Base-by-base conservation (phyloP, 2,797 vertebrate genomes). In the Urosaurus nigricauda region DNA sequence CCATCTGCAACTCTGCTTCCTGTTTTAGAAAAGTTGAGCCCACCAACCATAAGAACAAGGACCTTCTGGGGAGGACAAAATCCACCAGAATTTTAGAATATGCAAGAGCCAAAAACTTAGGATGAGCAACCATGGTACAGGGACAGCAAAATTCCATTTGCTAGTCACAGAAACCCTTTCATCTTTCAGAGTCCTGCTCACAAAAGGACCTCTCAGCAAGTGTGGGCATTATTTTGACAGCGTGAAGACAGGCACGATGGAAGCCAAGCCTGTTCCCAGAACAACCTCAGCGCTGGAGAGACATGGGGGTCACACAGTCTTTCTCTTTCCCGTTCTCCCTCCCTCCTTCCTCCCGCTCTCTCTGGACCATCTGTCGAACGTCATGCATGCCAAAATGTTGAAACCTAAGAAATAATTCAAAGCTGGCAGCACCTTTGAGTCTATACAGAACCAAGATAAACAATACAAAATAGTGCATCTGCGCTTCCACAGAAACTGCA, bases 181-280 rank as follows among this genome's bases (percentile, higher is more conserved):
- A 32, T 35, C 58, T 71, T 24, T 60, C 32, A 21, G 51, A 84
- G 86, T 86, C 13, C 43, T 79, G 73, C 43, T 81, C 24, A n/a
- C 65, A 47, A 84, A 86, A 19, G 51, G 40, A 60, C 21, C 14
- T 71, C 17, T 29, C 63, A 51, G 63, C 40, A 63, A 32, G 40
- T 4, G 40, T 26, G 29, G 40, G 70, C 37, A 24, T 1, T 29
- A 8, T 37, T 29, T 75, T 89, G 1, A 89, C 83, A 43, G 2
- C 0, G 0, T 0, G 24, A 84, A 84, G 79, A 32, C 47, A 29
- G 58, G 2, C 0, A 1, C 51, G 0, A 24, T 51, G 11, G 63
- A 43, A 63, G 63, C 63, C 32, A 40, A 53, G 0, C 19, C n/a
- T 60, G 83, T 79, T 65, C 56, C 74, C 37, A 56, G 32, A 35